These are phyloP conservation scores for Spicauda simplicius DNA, from an alignment of 2,888 invertebrate genomes.

Conservation along the genomic window DNA sequence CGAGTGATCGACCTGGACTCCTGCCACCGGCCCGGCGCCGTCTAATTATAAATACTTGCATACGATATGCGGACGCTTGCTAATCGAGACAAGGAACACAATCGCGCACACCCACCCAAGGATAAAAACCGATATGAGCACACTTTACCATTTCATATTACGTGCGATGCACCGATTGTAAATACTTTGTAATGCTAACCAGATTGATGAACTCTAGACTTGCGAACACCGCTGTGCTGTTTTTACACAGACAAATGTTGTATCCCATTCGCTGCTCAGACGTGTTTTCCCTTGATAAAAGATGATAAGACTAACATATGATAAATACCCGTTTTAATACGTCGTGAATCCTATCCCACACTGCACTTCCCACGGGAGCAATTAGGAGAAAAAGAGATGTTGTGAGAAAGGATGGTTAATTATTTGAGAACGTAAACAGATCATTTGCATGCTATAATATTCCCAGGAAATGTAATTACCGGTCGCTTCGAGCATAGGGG, in stretches of 20 bases:
- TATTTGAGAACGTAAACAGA: slow-evolving; percentile 44
- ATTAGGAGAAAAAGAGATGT: slow-evolving; percentile 42
- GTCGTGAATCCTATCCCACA: slow-evolving; percentile 43
- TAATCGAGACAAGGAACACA: slow-evolving; percentile 63
- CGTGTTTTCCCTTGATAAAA: slow-evolving; percentile 23
- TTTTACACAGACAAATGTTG: slow-evolving; percentile 22
- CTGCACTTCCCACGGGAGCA: slow-evolving; percentile 43
- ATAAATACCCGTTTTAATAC: slow-evolving; percentile 36
- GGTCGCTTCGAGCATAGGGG: slow-evolving; percentile 44
- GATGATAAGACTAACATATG: slow-evolving; percentile 34
- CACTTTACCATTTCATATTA: slow-evolving; percentile 56
- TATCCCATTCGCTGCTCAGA: slow-evolving; percentile 8
- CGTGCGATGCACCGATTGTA: slow-evolving; percentile 55
- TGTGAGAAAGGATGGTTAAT: slow-evolving; percentile 43
- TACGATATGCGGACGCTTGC: slow-evolving; percentile 65
- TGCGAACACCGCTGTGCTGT: not conserved
- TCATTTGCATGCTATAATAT: slow-evolving; percentile 44
- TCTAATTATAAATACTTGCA: slow-evolving; percentile 71
- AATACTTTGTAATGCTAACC: slow-evolving; percentile 44
- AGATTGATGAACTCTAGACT: slow-evolving; percentile 23
- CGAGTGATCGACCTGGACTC: slow-evolving; percentile 82
- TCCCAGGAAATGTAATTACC: slow-evolving; percentile 40
- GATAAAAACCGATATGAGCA: slow-evolving; percentile 41
- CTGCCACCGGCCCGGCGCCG: slow-evolving; percentile 73
- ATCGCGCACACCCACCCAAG: slow-evolving; percentile 52